These are phyloP conservation scores for Euwallacea fornicatus DNA, from an alignment of 1,140 invertebrate species.

Conservation along the genomic window DNA sequence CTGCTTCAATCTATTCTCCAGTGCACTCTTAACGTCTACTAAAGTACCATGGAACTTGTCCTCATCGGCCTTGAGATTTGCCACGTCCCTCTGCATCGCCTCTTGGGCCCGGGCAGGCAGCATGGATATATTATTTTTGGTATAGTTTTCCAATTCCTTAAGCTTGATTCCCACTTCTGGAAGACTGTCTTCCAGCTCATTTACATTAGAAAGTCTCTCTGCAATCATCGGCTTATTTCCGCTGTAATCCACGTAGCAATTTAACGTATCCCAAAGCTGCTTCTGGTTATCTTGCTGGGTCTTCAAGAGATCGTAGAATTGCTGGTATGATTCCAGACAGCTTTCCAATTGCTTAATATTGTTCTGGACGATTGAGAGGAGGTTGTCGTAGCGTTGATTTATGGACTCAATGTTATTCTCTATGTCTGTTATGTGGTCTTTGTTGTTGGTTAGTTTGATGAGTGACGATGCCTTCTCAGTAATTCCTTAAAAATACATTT, in stretches of 20 bases:
- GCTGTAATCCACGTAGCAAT: constrained; percentile 75
- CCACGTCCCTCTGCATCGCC: constrained; percentile 76
- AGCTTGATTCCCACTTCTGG: constrained; percentile 73
- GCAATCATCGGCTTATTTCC: constrained; percentile 79
- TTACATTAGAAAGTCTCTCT: constrained; percentile 71
- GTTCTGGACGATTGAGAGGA: constrained; percentile 63
- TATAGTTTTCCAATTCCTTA: constrained; percentile 68
- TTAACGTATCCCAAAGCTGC: constrained; percentile 80
- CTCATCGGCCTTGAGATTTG: constrained; percentile 74
- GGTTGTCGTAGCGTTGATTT: constrained; percentile 73
- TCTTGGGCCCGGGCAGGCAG: constrained; percentile 77
- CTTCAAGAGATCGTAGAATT: constrained; percentile 83
- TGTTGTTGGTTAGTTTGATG: constrained; percentile 61
- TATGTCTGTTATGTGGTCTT: constrained; percentile 64
- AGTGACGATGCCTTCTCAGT: constrained; percentile 82
- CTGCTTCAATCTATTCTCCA: constrained; percentile 84
- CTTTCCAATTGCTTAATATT: constrained; percentile 73
- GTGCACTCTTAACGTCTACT: constrained; percentile 72
- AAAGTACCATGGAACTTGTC: constrained; percentile 79
- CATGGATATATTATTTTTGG: constrained; percentile 65
- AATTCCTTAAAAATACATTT: constrained; percentile 53
- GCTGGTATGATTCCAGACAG: constrained; percentile 75
- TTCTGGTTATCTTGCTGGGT: constrained; percentile 85
- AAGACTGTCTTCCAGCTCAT: constrained; percentile 75
- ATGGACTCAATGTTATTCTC: constrained; percentile 69